These are phyloP conservation scores for Trachelus tabidus DNA, from an alignment of 2,888 invertebrate species.

Conservation along the genomic window DNA sequence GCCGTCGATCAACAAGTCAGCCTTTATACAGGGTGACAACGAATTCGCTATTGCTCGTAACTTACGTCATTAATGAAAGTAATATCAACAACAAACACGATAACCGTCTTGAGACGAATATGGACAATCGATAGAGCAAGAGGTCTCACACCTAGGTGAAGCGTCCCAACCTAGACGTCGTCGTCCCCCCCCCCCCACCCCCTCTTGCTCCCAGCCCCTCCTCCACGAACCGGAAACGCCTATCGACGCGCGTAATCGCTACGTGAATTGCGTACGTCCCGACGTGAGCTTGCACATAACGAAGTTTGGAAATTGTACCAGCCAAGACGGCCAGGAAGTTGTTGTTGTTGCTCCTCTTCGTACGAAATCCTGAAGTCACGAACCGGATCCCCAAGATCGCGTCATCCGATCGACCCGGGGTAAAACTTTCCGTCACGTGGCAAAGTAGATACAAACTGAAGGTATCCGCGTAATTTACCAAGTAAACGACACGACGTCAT, in stretches of 20 bases:
- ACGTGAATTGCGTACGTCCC: background rate
- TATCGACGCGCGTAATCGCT: too few relatives aligned
- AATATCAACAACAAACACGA: background rate
- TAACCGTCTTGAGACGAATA: background rate
- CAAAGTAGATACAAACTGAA: too few relatives aligned
- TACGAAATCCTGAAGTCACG: too few relatives aligned
- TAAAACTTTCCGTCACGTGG: too few relatives aligned
- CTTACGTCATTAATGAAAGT: background rate
- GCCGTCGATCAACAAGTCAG: background rate
- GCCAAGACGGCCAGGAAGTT: slow-evolving; percentile 52
- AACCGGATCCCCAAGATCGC: too few relatives aligned
- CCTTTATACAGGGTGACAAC: background rate
- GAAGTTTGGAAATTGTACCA: slow-evolving; percentile 49
- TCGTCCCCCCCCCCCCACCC: too few relatives aligned
- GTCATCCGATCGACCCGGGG: too few relatives aligned
- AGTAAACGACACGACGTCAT: background rate
- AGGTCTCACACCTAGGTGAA: too few relatives aligned
- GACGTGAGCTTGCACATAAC: slow-evolving; percentile 42
- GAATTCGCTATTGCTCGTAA: background rate
- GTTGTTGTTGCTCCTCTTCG: slow-evolving; percentile 21
- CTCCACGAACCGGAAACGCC: too few relatives aligned
- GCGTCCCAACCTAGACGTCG: too few relatives aligned
- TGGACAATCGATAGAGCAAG: background rate
- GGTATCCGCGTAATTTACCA: too few relatives aligned
- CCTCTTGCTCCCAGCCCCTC: too few relatives aligned